These are phyloP conservation scores for Plecotus auritus DNA, from an alignment of 2,113 vertebrate genomes.

Conservation along the genomic window DNA sequence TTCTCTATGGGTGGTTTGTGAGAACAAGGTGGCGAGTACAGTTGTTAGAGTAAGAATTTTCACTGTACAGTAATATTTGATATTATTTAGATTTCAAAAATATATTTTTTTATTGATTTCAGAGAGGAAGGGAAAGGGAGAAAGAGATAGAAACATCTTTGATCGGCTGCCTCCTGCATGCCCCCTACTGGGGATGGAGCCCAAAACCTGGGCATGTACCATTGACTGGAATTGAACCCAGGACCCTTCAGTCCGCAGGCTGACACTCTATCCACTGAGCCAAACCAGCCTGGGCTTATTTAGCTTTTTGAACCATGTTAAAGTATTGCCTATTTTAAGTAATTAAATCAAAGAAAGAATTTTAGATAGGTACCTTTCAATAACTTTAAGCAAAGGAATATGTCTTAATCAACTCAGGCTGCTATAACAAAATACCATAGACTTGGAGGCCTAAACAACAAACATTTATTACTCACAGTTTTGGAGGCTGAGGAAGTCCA, in stretches of 20 bases:
- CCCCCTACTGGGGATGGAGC: too few relatives aligned
- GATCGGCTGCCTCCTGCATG: too few relatives aligned
- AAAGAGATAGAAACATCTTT: too few relatives aligned
- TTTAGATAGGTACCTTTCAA: background rate
- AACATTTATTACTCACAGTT: background rate
- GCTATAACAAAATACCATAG: background rate
- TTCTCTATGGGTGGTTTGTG: background rate
- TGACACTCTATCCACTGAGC: too few relatives aligned
- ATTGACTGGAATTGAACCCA: too few relatives aligned
- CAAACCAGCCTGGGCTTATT: background rate
- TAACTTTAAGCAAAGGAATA: background rate
- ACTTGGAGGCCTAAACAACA: background rate
- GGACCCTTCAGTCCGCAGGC: too few relatives aligned
- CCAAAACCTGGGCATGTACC: too few relatives aligned
- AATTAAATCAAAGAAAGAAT: background rate
- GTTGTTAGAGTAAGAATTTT: slow-evolving; percentile 8
- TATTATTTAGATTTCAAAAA: background rate
- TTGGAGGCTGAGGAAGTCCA: background rate
- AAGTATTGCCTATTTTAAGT: background rate
- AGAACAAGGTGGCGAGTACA: background rate
- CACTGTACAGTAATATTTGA: background rate
- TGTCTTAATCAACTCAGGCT: background rate
- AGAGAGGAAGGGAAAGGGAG: too few relatives aligned
- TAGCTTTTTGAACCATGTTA: background rate
- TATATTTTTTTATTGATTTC: too few relatives aligned